These are phyloP conservation scores for Conus ventricosus DNA, from an alignment of 1,140 invertebrate genomes.

Conservation along the genomic window DNA sequence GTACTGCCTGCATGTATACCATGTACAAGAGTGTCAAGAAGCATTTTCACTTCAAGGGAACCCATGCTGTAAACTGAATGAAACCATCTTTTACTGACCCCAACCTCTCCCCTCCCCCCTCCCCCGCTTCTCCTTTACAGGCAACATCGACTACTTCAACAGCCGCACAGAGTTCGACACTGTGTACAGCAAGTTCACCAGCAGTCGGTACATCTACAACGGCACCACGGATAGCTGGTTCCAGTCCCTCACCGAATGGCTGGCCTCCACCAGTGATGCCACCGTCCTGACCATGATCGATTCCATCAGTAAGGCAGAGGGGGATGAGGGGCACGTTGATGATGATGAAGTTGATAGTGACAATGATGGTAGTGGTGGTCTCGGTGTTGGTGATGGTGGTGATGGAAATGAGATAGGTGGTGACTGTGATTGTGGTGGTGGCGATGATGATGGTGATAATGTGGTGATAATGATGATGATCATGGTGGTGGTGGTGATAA, in stretches of 20 bases:
- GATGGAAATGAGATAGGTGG: neutral
- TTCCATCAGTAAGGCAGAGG: constrained; percentile 1
- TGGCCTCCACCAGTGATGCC: constrained; percentile 32
- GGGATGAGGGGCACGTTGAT: neutral
- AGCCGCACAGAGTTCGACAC: constrained; percentile 39
- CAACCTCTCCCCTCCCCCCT: neutral
- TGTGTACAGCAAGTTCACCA: constrained; percentile 39
- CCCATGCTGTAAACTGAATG: too few relatives aligned
- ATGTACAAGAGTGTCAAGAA: too few relatives aligned
- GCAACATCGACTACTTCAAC: constrained; percentile 52
- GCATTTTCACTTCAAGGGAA: too few relatives aligned
- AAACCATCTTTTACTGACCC: too few relatives aligned
- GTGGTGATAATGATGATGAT: too few relatives aligned
- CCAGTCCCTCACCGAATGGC: constrained; percentile 56
- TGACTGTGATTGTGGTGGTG: constrained; percentile 4
- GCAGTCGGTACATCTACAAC: constrained; percentile 44
- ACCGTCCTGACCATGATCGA: constrained; percentile 33
- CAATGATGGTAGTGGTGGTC: neutral
- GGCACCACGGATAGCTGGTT: constrained; percentile 68
- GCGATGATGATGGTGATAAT: too few relatives aligned
- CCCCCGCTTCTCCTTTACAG: constrained; percentile 22
- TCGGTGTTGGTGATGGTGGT: neutral
- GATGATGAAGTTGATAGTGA: neutral
- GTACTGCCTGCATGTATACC: too few relatives aligned
- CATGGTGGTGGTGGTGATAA: too few relatives aligned